These are phyloP conservation scores for Gymnothorax javanicus DNA, from an alignment of 2,797 vertebrate genomes.

Conservation along the genomic window DNA sequence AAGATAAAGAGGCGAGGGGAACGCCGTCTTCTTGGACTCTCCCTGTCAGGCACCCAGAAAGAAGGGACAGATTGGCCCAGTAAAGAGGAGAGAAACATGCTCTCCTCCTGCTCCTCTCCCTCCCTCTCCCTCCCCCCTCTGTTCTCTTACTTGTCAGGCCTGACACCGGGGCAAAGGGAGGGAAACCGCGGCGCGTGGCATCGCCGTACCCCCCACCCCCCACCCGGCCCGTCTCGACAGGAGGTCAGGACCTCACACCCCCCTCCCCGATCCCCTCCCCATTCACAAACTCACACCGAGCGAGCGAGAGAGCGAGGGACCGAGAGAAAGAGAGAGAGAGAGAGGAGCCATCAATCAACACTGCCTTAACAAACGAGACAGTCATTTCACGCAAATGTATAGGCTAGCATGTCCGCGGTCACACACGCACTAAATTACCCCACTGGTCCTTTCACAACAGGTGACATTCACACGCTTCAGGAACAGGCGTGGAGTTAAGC, in stretches of 20 bases:
- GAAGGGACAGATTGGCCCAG: not conserved
- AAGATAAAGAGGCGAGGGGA: not conserved
- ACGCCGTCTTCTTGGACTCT: not conserved
- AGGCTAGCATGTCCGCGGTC: not conserved
- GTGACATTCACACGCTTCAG: not conserved
- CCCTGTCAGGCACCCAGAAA: not conserved
- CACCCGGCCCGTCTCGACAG: not conserved
- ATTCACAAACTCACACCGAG: not conserved
- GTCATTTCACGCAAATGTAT: not conserved
- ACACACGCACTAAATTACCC: not conserved
- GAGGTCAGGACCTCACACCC: not conserved
- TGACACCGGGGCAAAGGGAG: constrained; percentile 11
- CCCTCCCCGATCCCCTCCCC: not conserved
- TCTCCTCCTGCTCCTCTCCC: constrained; percentile 1
- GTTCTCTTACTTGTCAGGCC: constrained; percentile 12
- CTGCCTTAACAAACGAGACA: not conserved
- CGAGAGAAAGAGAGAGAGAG: not conserved
- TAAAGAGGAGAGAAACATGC: not conserved
- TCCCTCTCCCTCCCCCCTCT: constrained; percentile 1
- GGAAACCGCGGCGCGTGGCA: constrained; percentile 12
- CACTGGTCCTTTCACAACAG: not conserved
- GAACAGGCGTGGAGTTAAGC: not conserved
- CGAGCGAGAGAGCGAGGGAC: not conserved
- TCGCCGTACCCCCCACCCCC: not conserved
- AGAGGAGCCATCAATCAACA: not conserved